These are phyloP conservation scores for Pangasius sanitwongsei DNA, from an alignment of 2,797 vertebrate species.

Conservation along the genomic window DNA sequence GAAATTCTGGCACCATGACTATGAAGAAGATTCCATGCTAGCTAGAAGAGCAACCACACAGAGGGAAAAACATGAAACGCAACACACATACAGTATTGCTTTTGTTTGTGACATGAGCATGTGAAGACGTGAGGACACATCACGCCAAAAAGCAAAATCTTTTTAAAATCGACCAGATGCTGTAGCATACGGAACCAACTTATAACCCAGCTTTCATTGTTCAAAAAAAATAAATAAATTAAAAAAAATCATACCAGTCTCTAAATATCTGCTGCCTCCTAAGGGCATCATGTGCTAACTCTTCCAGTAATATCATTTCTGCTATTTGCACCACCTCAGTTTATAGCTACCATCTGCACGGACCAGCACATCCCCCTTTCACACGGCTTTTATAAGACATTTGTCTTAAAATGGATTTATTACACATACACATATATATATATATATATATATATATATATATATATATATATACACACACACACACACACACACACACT, in stretches of 20 bases:
- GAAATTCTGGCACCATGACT: background rate
- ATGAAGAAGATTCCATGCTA: background rate
- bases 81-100: background rate
- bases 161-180: background rate
- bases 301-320: background rate
- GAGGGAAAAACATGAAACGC: background rate
- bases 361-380: background rate
- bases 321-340: background rate
- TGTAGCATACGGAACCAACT: background rate
- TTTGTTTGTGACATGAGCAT: background rate
- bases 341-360: background rate
- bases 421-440: too few relatives aligned
- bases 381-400: background rate
- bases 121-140: background rate
- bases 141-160: background rate
- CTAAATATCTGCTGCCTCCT: background rate
- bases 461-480: too few relatives aligned
- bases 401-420: too few relatives aligned
- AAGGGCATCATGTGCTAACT: background rate
- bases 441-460: too few relatives aligned
- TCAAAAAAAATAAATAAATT: background rate
- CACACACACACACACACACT: too few relatives aligned
- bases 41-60: background rate
- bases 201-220: background rate
- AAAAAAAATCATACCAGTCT: background rate